Base-by-base conservation (phyloP, 1,140 invertebrate species). In the Ceratosolen fusciceps region DNA sequence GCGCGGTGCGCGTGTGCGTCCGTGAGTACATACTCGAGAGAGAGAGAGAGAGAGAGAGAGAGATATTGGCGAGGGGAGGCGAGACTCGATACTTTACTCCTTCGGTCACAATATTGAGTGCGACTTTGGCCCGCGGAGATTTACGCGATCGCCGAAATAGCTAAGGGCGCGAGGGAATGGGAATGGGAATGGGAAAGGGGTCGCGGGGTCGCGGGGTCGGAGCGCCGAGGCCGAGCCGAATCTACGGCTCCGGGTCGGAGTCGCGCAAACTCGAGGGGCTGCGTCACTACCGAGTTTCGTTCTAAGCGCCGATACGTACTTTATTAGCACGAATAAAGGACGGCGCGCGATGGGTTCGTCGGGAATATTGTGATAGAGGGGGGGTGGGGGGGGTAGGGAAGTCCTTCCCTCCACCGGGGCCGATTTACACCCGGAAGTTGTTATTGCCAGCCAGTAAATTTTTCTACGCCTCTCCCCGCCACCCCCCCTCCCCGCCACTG, bases 71-170 rank as follows among this genome's bases (percentile, higher is more conserved):
- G 26, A 26, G 21, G 80, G 74, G 81, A 85, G 74, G 52, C 26
- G 82, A 86, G 87, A 85, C 81, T 83, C 84, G 84, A 88, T 87
- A 87, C 84, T 83, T 88, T 88, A 86, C 84, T 86, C 82, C 83
- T 87, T 87, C 84, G 87, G 86, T 87, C 86, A 88, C 88, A 89
- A 89, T 90, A 89, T 88, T 87, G 86, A 89, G 87, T 87, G 87
- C 85, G 84, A 89, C 83, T 88, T 85, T 83, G 83, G 84, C 73
- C 83, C 82, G 83, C 73, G 73, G 58, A 88, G 87, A 88, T 90
- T 87, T 88, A 88, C 83, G 84, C 86, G 87, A 87, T 83, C 86
- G 83, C 68, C 68, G 75, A 62, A 78, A 82, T 77, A 62, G 73
- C 74, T 79, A 79, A 82, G 80, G 76, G 74, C 71, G 68, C 58